Base-by-base conservation (phyloP, 2,888 invertebrate genomes). In the Epistrophella euchroma region DNA sequence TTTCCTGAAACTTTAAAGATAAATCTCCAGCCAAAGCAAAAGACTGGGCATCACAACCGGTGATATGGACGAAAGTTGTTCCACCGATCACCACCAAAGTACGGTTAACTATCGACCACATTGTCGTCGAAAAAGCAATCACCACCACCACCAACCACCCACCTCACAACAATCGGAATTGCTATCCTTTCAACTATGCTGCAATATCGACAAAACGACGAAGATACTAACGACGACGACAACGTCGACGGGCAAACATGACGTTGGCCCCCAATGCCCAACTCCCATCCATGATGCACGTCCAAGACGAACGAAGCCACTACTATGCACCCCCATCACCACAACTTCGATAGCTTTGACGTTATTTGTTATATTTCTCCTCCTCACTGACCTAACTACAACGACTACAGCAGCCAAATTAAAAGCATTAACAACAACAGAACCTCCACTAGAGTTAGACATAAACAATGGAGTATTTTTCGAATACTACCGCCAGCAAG, bases 391-490 rank as follows among this genome's bases (percentile, higher is more conserved):
- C 70, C 79, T 87, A 47, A 87, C 84, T 40, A 87, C 84, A 80
- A 87, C 87, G 76, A 82, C 84, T 56, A 78, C 86, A 80, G 82
- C 85, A 73, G 82, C 84, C 66, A 82, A 83, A 66, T 84, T 77
- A 78, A 77, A 75, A 71, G 52, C 83, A 43, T 76, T 75, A 55
- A 75, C 73, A 56, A 37, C 73, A 84, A 35, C 82, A 79, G 86
- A 90, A 90, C 90, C 90, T 90, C 88, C 90, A 89, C 89, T 88
- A 87, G 84, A 79, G 87, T 87, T 87, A 77, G 78, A 78, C 73
- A 84, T 88, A 81, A 81, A 74, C 77, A 81, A 85, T 81, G 81
- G 88, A 71, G 56, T 80, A 55, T 81, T 87, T 62, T 88, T 85
- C 72, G 81, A 85, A 66, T 81, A 78, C 70, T 81, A 88, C 71